A percentile compares a stretch with the other conserved stretches of the same genome.
Evolutionary conservation across 2,797 vertebrate genomes (phyloP).

Genomic region (Brachyalestes nurse): DNA sequence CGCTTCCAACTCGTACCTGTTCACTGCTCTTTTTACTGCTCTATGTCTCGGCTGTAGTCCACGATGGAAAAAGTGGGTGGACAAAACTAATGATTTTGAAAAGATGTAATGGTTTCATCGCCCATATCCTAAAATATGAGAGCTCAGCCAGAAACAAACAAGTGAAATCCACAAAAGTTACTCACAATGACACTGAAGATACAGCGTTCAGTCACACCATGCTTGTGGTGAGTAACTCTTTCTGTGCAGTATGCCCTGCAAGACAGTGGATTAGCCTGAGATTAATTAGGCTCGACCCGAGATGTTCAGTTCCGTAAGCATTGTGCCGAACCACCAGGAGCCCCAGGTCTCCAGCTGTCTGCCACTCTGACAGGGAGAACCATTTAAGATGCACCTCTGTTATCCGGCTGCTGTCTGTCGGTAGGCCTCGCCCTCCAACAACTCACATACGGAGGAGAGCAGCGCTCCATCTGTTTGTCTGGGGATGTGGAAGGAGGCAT

Average conservation of each 20-base stretch:
- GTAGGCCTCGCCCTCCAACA: slow-evolving; percentile 34
- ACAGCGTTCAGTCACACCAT: neutral
- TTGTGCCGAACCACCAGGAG: slow-evolving; percentile 13
- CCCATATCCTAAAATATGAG: too few species aligned
- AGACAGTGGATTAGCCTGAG: slow-evolving; percentile 8
- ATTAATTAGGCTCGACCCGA: slow-evolving; percentile 27
- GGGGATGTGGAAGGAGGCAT: slow-evolving; percentile 43
- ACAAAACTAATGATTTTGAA: too few species aligned
- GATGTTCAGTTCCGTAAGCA: neutral
- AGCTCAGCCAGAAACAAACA: too few species aligned
- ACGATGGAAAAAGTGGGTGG: too few species aligned
- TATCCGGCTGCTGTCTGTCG: slow-evolving; percentile 33
- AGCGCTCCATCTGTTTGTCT: slow-evolving; percentile 57
- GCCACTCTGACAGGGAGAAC: slow-evolving; percentile 30
- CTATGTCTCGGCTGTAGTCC: too few species aligned
- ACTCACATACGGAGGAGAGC: slow-evolving; percentile 44
- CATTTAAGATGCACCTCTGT: slow-evolving; percentile 41
- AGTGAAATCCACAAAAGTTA: neutral
- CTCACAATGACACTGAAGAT: neutral
- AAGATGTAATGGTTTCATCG: too few species aligned
- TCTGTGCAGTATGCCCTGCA: neutral
- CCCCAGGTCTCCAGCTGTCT: slow-evolving; percentile 30
- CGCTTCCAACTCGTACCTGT: too few species aligned
- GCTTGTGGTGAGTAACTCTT: too few species aligned
- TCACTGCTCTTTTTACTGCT: too few species aligned